These are phyloP conservation scores for Gallinago undulata DNA, from an alignment of 2,113 vertebrate genomes.

Conservation along the genomic window DNA sequence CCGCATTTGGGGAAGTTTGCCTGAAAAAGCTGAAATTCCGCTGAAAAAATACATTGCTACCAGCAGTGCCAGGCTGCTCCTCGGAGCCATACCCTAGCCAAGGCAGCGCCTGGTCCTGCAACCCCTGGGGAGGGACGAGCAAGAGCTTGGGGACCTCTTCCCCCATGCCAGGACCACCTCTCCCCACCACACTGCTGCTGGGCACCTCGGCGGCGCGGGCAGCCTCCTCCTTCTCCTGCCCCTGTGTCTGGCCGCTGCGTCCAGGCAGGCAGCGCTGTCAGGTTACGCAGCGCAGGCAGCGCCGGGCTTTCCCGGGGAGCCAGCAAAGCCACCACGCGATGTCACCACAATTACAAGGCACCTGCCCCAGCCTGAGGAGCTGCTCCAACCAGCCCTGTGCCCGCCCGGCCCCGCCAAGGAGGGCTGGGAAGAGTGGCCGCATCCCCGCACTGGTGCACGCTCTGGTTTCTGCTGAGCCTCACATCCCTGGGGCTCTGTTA, in stretches of 20 bases:
- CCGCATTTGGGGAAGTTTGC: not conserved
- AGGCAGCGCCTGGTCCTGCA: not conserved
- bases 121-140: not conserved
- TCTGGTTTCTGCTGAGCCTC: not conserved
- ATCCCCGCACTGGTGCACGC: not conserved
- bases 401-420: fast-evolving
- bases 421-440: not conserved
- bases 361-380: not conserved
- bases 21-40: not conserved
- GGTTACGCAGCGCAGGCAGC: not conserved
- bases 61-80: not conserved
- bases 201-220: fast-evolving
- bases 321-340: not conserved
- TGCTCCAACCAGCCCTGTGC: not conserved
- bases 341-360: not conserved
- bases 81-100: not conserved
- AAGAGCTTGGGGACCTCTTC: not conserved
- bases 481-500: not conserved
- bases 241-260: not conserved
- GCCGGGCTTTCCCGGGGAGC: not conserved
- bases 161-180: not conserved
- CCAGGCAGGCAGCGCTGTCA: not conserved
- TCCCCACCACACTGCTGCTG: fast-evolving
- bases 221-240: not conserved
- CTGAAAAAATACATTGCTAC: not conserved